Percentiles rank a stretch among this genome's conserved stretches.
Conservation (phyloP, 2,113 vertebrate species). For the Otolemur garnettii region DNA sequence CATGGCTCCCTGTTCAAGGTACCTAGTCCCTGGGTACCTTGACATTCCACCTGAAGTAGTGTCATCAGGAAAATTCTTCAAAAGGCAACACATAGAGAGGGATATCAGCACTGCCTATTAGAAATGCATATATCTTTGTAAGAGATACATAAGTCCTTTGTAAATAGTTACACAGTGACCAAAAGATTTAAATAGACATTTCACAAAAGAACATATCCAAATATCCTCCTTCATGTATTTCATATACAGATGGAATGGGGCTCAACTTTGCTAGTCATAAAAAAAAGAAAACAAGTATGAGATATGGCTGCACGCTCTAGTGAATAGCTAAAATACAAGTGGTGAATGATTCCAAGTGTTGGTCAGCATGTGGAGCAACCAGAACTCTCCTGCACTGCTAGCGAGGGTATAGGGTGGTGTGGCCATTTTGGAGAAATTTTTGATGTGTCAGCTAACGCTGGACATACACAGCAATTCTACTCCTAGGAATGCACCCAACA, state of each 20-base stretch:
- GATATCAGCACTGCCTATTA: background rate
- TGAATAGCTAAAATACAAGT: background rate
- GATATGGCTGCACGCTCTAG: background rate
- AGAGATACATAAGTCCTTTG: too few relatives aligned
- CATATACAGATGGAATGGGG: background rate
- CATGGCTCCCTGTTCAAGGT: too few relatives aligned
- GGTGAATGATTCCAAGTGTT: background rate
- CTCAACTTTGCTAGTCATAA: background rate
- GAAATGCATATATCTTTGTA: background rate
- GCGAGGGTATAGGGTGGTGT: background rate
- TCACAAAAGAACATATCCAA: background rate
- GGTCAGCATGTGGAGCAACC: background rate
- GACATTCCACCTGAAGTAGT: background rate
- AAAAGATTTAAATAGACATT: background rate
- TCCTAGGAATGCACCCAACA: background rate
- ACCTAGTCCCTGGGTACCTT: background rate
- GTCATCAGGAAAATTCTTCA: constrained; percentile 7
- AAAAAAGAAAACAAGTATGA: background rate
- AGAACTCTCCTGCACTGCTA: background rate
- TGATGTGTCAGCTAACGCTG: background rate
- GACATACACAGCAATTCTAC: background rate
- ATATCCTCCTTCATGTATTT: background rate
- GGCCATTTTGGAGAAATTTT: background rate
- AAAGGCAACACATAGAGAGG: background rate
- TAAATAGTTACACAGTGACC: background rate